Evolutionary conservation across 2,888 invertebrate species (phyloP), one percentile per base, ranked within the genome.

Genomic region (Agrotis clavis): DNA sequence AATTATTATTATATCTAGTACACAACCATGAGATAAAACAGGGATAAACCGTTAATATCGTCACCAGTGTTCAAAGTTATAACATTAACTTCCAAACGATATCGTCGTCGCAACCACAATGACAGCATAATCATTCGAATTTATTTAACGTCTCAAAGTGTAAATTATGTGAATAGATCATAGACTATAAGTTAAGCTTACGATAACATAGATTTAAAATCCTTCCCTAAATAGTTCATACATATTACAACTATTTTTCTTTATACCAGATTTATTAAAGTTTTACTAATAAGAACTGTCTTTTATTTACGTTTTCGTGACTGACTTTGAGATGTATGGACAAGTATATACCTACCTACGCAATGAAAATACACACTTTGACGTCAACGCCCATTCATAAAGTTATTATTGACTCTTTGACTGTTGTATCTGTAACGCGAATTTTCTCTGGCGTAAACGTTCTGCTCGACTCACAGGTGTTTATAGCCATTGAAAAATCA

Each of bases 351-450:
- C 69, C 71, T 75, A 50, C 84, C 82, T 79, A 83, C 85, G 87
- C 77, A 77, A 79, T 82, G 71, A 86, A 82, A 82, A 83, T 88
- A 88, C 88, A 81, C 84, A 80, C 78, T 74, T 86, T 92, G 92
- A 94, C 95, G 94, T 95, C 93, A 93, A 90, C 87, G 70, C 89
- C 90, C 96, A 96, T 95, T 95, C 95, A 95, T 93, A 91, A 94
- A 91, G 86, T 86, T 89, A 90, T 89, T 88, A 88, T 86, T 87
- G 90, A 91, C 91, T 89, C 89, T 89, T 88, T 86, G 89, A 86
- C 76, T 90, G 86, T 86, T 61, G 62, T 66, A 89, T 90, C 87
- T 81, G 79, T 86, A 85, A 84, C 35, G 63, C 59, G 35, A 62
- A 62, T 68, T 71, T 74, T 57, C 74, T 71, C 69, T 41, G 65